Conservation (phyloP, 2,797 vertebrate genomes). For the Peromyscus aztecus region DNA sequence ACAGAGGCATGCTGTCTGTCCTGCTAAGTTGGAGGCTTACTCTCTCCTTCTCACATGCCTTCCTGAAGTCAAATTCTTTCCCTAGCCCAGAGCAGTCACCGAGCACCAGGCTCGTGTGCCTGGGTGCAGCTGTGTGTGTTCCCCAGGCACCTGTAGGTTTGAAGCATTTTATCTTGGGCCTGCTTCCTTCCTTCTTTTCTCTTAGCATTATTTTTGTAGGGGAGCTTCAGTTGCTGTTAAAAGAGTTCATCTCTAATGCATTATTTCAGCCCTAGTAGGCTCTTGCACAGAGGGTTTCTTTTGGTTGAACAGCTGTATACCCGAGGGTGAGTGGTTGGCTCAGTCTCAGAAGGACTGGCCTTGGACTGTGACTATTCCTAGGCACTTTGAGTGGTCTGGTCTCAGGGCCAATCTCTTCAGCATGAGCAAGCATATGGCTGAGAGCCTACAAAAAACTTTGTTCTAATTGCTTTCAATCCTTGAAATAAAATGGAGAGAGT, state of each 20-base stretch:
- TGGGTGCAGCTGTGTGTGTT: not conserved
- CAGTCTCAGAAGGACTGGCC: too few relatives aligned
- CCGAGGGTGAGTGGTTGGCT: not conserved
- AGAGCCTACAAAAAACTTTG: not conserved
- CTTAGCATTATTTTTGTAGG: not conserved
- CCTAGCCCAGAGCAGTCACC: not conserved
- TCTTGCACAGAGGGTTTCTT: not conserved
- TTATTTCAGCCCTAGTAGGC: not conserved
- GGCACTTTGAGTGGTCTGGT: not conserved
- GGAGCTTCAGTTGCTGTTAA: not conserved
- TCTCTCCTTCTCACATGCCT: not conserved
- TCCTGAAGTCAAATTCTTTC: not conserved
- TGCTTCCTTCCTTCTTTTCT: not conserved
- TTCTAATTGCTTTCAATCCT: conserved; percentile 7
- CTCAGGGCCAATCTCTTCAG: not conserved
- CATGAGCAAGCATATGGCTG: too few relatives aligned
- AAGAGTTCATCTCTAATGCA: not conserved
- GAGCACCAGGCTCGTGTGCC: not conserved
- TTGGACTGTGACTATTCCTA: not conserved
- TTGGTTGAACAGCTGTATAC: not conserved
- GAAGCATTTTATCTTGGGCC: not conserved
- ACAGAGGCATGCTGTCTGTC: not conserved
- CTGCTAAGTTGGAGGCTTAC: not conserved
- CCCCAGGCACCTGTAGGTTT: not conserved
- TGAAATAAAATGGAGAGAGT: not conserved